Evolutionary conservation across 2,888 invertebrate genomes (phyloP), one percentile per base, ranked within the genome.

Genomic region (Diabrotica balteata): DNA sequence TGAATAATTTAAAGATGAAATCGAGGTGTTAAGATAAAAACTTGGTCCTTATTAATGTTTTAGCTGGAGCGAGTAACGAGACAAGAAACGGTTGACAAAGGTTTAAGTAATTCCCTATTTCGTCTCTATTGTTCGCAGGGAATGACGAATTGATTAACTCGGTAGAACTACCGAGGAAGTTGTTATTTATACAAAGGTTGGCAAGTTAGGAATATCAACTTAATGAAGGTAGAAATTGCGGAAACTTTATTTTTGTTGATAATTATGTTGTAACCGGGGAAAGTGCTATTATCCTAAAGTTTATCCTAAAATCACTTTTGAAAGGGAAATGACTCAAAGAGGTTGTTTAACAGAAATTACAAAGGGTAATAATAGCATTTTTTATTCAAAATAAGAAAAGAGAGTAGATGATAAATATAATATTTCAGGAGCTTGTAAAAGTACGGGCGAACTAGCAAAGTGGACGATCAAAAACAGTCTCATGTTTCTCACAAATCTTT

Each of bases 1-100:
- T 63, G 63, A 63, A 63, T 63, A 63, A 55, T 63, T 63, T 57
- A 57, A 4, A 9, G 55, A 57, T 11, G 22, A 47, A 42, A 45
- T 50, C 44, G 50, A 63, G 63, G 57, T 63, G 57, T 49, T 63
- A 63, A 60, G 60, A 49, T n/a, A 51, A 51, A 51, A 51, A 51
- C 60, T 50, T 8, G 42, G 32, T 42, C 11, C 52, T 46, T 61
- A 52, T 61, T 61, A 46, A 61, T 61, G 52, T 59, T 59, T 59
- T 10, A 50, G n/a, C 22, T 8, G 32, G 10, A 47, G 11, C 17
- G 22, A 47, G 47, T 32, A 32, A 32, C 32, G 32, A 5, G 4
- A 32, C 32, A 32, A 32, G 32, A 32, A 32, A 32, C 32, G 32
- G 32, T 32, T 32, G 32, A 32, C 32, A 32, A 59, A 59, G 49